Evolutionary conservation across 2,888 invertebrate genomes (phyloP).

Genomic region (Halictus quadricinctus): DNA sequence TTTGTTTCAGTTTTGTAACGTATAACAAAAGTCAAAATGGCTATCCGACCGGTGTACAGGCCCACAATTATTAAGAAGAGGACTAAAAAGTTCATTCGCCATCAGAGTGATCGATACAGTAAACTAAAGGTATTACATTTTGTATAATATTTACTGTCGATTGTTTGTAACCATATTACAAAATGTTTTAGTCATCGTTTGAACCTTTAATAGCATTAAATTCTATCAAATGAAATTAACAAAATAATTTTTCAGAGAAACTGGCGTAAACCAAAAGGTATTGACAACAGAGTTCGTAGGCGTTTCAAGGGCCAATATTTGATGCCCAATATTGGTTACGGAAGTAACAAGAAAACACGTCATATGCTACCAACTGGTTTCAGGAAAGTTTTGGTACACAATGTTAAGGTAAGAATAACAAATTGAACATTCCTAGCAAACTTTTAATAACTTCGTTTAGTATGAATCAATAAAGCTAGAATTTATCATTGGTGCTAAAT

Average conservation of each 20-base stretch:
- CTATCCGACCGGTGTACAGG: conserved; percentile 94
- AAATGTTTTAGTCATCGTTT: not conserved
- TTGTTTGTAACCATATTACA: not conserved
- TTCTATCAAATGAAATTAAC: not conserved
- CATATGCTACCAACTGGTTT: conserved; percentile 99
- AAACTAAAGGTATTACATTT: conserved; percentile 89
- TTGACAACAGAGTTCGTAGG: conserved; percentile 99
- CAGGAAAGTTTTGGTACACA: conserved; percentile 96
- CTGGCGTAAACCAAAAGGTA: conserved; percentile 99
- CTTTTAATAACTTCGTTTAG: not conserved
- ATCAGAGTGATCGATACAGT: conserved; percentile 99
- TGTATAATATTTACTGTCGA: not conserved
- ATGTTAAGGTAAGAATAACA: conserved; percentile 87
- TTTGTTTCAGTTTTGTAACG: conserved; percentile 20
- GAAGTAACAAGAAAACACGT: conserved; percentile 95
- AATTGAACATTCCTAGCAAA: not conserved
- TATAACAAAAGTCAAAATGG: conserved; percentile 86
- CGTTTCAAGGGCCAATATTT: conserved; percentile 99
- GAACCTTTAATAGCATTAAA: not conserved
- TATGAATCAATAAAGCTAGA: too few species aligned
- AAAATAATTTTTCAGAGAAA: conserved; percentile 86
- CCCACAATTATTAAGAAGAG: conserved; percentile 98
- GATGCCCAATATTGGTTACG: conserved; percentile 99
- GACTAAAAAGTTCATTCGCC: conserved; percentile 98
- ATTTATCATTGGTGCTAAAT: not conserved